These are phyloP conservation scores for Selene dorsalis DNA, from an alignment of 2,797 vertebrate species.

Conservation along the genomic window DNA sequence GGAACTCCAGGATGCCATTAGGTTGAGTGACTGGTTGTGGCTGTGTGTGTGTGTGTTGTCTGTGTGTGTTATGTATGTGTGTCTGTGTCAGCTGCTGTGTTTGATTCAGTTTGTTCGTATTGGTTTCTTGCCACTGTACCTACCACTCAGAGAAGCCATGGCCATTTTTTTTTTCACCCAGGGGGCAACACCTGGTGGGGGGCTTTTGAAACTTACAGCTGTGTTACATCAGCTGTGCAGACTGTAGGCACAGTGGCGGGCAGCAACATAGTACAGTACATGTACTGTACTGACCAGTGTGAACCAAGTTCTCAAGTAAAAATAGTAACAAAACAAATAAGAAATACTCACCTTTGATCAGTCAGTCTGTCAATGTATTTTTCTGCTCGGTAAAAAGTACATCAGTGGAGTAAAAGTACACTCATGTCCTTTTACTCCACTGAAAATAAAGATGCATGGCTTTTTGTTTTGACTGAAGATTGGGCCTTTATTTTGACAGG, in stretches of 20 bases:
- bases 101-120: conserved; percentile 49
- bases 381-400: no score
- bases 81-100: conserved; percentile 20
- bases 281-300: background rate
- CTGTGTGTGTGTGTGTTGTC: conserved; percentile 16
- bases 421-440: no score
- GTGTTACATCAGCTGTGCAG: conserved; percentile 39
- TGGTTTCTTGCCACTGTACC: conserved; percentile 29
- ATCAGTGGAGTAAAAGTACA: no score
- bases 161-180: conserved; percentile 20
- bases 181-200: conserved; percentile 33
- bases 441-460: no score
- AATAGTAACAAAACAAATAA: background rate
- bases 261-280: background rate
- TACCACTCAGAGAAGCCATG: conserved; percentile 2
- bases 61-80: background rate
- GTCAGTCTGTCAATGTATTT: no score
- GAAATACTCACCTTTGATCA: background rate
- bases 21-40: conserved; percentile 60
- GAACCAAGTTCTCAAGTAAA: background rate
- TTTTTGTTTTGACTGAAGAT: no score
- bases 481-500: no score
- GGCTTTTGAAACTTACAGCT: conserved; percentile 33
- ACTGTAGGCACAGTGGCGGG: conserved; percentile 5
- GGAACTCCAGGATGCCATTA: conserved; percentile 61